phyloP scores from a whole-genome alignment of 2,797 vertebrate species.

The Pyrrhura leucotis region DNA sequence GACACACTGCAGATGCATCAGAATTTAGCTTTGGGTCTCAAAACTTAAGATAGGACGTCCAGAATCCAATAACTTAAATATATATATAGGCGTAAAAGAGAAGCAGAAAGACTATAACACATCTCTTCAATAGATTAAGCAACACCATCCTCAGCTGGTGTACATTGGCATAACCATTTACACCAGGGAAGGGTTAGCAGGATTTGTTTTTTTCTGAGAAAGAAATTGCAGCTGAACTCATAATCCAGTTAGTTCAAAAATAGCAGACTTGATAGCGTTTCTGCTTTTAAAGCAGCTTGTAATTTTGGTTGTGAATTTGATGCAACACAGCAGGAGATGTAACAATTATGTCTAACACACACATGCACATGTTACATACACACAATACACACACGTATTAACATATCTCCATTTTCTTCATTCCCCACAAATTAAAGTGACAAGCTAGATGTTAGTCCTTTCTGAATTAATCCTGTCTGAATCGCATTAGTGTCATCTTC shows the following conservation, averaged over 20 bases:
- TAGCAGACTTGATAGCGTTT: neutral
- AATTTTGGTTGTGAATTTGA: neutral
- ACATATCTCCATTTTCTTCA: constrained; percentile 37
- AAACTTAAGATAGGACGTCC: neutral
- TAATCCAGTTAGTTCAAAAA: neutral
- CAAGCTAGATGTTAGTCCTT: constrained; percentile 38
- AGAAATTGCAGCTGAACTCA: neutral
- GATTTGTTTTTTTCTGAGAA: neutral
- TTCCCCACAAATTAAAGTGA: constrained; percentile 63
- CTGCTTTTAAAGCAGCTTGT: neutral
- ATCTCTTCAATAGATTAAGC: constrained; percentile 19
- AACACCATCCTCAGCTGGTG: constrained; percentile 46
- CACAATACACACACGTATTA: constrained; percentile 12
- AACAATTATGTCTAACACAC: neutral
- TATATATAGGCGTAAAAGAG: neutral
- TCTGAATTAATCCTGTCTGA: constrained; percentile 67
- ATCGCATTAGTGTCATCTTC: constrained; percentile 72
- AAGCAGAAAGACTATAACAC: neutral
- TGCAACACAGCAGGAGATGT: neutral
- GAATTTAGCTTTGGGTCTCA: neutral
- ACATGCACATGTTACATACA: neutral
- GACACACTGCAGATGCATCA: rapidly evolving
- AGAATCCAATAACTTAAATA: neutral
- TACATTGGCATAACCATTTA: constrained; percentile 20
- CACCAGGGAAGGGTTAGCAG: neutral